A percentile compares a stretch with the other conserved stretches of the same genome.
Conservation (phyloP, 2,113 vertebrate genomes). For the Aptenodytes patagonicus region DNA sequence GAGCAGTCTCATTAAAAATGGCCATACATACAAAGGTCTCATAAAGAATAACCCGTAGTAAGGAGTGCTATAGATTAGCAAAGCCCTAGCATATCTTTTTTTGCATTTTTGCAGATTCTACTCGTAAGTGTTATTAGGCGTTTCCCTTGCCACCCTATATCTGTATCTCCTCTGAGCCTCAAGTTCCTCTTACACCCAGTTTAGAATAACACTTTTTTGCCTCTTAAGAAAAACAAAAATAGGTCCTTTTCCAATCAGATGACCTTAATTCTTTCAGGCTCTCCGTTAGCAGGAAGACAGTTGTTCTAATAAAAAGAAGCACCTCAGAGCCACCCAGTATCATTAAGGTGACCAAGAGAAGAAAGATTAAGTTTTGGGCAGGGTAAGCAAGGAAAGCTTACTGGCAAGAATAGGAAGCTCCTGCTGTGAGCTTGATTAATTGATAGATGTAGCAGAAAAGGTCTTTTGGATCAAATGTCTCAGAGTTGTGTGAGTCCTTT, state of each 20-base stretch:
- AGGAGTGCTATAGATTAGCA: background rate
- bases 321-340: background rate
- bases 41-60: background rate
- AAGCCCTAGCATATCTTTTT: background rate
- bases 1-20: background rate
- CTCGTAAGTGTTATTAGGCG: background rate
- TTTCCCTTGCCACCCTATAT: background rate
- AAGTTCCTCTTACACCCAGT: background rate
- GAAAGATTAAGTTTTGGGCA: background rate
- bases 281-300: background rate
- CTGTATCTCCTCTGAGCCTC: background rate
- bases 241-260: background rate
- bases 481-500: background rate
- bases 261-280: background rate
- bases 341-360: background rate
- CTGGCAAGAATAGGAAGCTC: background rate
- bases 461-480: background rate
- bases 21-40: background rate
- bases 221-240: background rate
- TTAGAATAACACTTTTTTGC: background rate
- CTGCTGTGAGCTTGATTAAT: background rate
- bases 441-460: background rate
- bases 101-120: background rate
- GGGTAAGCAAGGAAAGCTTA: background rate
- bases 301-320: background rate